Evolutionary conservation across 2,888 invertebrate species (phyloP).

Genomic region (Shargacucullia verbasci): DNA sequence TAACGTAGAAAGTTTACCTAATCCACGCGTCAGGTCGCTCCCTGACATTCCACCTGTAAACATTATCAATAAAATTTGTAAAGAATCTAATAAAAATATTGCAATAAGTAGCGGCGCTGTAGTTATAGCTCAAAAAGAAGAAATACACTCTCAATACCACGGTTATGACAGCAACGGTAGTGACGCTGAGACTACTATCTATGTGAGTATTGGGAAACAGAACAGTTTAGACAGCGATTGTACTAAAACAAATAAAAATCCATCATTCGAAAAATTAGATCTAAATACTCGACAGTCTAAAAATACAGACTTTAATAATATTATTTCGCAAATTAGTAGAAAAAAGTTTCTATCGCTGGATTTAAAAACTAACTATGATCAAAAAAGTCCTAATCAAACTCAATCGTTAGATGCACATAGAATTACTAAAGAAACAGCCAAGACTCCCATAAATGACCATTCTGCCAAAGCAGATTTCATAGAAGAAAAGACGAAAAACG

Average conservation of each 20-base stretch:
- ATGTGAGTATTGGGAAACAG: slow-evolving; percentile 79
- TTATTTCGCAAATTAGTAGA: slow-evolving; percentile 53
- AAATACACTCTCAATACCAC: slow-evolving; percentile 74
- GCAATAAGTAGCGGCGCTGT: slow-evolving; percentile 9
- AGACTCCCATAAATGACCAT: slow-evolving; percentile 25
- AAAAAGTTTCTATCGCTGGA: slow-evolving; percentile 76
- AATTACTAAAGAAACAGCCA: slow-evolving; percentile 19
- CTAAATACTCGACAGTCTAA: slow-evolving; percentile 29
- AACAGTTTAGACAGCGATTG: slow-evolving; percentile 61
- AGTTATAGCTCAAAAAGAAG: slow-evolving; percentile 50
- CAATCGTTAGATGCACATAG: slow-evolving; percentile 54
- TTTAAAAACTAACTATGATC: slow-evolving; percentile 71
- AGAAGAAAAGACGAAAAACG: slow-evolving; percentile 27
- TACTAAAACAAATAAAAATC: slow-evolving; percentile 31
- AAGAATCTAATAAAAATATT: slow-evolving; percentile 12
- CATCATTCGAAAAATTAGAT: slow-evolving; percentile 36
- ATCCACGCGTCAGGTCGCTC: slow-evolving; percentile 54
- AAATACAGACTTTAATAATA: slow-evolving; percentile 17
- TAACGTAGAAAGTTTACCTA: slow-evolving; percentile 56
- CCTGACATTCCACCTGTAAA: slow-evolving; percentile 58
- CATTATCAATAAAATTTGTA: slow-evolving; percentile 4
- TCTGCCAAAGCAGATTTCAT: slow-evolving; percentile 18
- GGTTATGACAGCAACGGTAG: slow-evolving; percentile 88
- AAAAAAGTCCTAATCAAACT: slow-evolving; percentile 46
- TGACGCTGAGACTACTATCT: slow-evolving; percentile 86